These are phyloP conservation scores for Netelia inedita DNA, from an alignment of 2,888 invertebrate species.

Conservation along the genomic window DNA sequence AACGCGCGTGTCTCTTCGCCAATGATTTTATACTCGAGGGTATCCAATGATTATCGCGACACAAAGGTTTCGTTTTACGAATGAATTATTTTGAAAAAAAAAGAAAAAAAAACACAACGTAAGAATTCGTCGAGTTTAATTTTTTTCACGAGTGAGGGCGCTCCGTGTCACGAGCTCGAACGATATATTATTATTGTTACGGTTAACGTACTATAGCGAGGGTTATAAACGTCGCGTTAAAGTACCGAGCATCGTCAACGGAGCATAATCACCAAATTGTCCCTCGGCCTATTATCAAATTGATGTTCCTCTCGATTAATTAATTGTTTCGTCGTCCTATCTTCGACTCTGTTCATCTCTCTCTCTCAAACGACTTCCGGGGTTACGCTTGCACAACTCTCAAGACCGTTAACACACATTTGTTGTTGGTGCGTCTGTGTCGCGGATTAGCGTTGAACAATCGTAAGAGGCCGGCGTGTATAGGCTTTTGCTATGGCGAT, in stretches of 20 bases:
- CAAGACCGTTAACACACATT: constrained; percentile 10
- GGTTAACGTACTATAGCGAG: background rate
- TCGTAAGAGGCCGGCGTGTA: constrained; percentile 30
- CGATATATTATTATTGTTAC: background rate
- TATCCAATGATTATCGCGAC: constrained; percentile 32
- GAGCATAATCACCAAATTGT: constrained; percentile 50
- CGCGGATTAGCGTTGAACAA: constrained; percentile 55
- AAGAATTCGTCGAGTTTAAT: constrained; percentile 36
- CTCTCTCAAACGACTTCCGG: constrained; percentile 35
- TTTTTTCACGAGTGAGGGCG: background rate
- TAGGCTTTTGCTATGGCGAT: constrained; percentile 18
- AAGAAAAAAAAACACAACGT: background rate
- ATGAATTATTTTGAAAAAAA: background rate
- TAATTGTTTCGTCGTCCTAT: constrained; percentile 34
- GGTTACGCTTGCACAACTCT: constrained; percentile 49
- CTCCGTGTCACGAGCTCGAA: no score
- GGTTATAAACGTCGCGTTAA: background rate
- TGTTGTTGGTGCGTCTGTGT: background rate
- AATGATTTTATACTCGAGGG: background rate
- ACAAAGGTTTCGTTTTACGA: constrained; percentile 40
- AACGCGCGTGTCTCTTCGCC: constrained; percentile 29
- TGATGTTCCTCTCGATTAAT: constrained; percentile 49
- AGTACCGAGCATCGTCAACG: background rate
- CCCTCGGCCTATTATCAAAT: constrained; percentile 52
- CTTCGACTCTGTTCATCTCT: background rate